A percentile compares a stretch with the other conserved stretches of the same genome.
Conservation (phyloP, 2,113 vertebrate genomes). For the Meleagris gallopavo region DNA sequence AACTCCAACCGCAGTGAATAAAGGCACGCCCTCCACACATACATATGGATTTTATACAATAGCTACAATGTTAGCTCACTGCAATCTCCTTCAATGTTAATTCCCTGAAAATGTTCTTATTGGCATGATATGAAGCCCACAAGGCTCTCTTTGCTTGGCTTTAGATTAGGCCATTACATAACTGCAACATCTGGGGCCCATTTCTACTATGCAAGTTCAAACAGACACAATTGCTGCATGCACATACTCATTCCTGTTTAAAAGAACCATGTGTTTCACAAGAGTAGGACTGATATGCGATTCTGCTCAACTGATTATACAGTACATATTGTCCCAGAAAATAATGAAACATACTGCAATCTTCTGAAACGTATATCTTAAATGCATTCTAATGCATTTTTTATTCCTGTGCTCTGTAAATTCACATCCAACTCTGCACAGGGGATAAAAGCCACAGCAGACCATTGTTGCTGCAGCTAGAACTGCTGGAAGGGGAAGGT, state of each 20-base stretch:
- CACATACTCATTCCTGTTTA: not conserved
- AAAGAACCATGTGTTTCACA: not conserved
- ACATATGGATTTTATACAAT: not conserved
- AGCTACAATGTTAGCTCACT: not conserved
- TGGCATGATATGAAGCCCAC: not conserved
- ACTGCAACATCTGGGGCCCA: constrained; percentile 46
- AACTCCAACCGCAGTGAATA: not conserved
- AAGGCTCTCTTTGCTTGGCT: not conserved
- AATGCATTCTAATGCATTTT: not conserved
- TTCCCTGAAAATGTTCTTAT: constrained; percentile 33
- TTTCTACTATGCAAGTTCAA: constrained; percentile 10
- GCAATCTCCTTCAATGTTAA: not conserved
- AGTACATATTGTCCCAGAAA: not conserved
- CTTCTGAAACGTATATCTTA: not conserved
- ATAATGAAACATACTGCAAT: not conserved
- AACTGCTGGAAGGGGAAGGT: not conserved
- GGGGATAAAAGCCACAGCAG: not conserved
- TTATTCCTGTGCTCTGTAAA: not conserved
- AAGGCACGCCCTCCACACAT: not conserved
- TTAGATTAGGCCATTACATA: constrained; percentile 55
- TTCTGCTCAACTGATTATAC: not conserved
- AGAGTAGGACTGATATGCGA: not conserved
- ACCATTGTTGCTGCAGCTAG: not conserved
- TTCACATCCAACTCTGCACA: not conserved
- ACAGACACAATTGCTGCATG: not conserved